Evolutionary conservation across 2,888 invertebrate species (phyloP).

Genomic region (Troides aeacus): DNA sequence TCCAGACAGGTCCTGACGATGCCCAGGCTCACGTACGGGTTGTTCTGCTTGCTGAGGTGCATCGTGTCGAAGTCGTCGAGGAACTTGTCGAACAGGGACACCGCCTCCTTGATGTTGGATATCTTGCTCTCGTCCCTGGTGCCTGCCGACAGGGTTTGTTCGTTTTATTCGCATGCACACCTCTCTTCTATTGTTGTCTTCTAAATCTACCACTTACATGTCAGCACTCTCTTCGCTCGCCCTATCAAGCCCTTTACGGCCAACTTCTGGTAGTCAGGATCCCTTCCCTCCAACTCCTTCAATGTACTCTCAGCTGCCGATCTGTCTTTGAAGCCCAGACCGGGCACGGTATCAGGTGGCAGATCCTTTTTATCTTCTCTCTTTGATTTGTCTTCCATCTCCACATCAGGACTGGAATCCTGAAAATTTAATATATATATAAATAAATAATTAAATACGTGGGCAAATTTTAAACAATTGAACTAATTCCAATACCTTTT

Average conservation of each 20-base stretch:
- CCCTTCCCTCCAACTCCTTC: constrained; percentile 82
- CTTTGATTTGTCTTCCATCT: constrained; percentile 65
- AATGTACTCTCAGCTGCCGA: constrained; percentile 86
- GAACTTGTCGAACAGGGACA: constrained; percentile 85
- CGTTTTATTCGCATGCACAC: background rate
- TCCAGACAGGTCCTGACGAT: constrained; percentile 78
- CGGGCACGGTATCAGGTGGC: constrained; percentile 83
- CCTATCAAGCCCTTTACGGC: constrained; percentile 86
- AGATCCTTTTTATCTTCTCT: constrained; percentile 48
- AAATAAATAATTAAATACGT: too few species aligned
- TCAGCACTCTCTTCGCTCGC: constrained; percentile 85
- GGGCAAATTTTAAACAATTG: too few species aligned
- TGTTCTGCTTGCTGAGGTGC: constrained; percentile 84
- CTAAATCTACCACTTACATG: constrained; percentile 69
- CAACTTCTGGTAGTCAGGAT: constrained; percentile 88
- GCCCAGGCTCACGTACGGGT: constrained; percentile 83
- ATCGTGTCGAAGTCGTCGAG: constrained; percentile 85
- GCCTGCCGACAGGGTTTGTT: constrained; percentile 56
- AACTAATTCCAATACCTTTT: background rate
- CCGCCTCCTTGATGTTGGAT: constrained; percentile 86
- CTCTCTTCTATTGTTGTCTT: background rate
- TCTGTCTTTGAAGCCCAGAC: constrained; percentile 87
- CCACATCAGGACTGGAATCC: constrained; percentile 67
- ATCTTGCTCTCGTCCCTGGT: constrained; percentile 88
- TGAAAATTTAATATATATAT: constrained; percentile 37